These are phyloP conservation scores for Phortica magna DNA, from an alignment of 2,888 invertebrate genomes.

Conservation along the genomic window DNA sequence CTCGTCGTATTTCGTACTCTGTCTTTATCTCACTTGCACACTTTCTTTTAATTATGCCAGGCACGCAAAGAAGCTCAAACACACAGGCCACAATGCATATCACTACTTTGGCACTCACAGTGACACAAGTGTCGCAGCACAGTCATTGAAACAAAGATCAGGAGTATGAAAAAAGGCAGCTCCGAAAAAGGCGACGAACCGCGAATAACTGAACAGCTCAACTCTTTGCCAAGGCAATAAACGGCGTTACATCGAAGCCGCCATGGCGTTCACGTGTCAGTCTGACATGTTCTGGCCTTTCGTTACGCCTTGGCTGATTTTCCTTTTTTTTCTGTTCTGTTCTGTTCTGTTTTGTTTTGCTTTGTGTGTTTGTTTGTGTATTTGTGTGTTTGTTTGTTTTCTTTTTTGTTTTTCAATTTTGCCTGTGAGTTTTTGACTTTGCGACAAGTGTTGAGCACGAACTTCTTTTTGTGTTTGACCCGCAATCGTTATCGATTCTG, in stretches of 20 bases:
- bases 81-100: not conserved
- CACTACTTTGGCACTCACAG: not conserved
- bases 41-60: conserved; percentile 3
- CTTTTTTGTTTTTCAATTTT: not conserved
- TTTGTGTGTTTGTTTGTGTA: not conserved
- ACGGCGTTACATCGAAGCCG: not conserved
- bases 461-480: not conserved
- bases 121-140: not conserved
- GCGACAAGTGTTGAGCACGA: not conserved
- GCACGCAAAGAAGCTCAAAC: not conserved
- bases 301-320: not conserved
- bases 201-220: conserved; percentile 5
- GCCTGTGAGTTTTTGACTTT: not conserved
- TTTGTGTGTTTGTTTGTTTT: not conserved
- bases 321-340: not conserved
- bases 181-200: conserved; percentile 6
- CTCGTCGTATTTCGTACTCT: no score
- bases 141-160: not conserved
- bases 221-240: not conserved
- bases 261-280: not conserved
- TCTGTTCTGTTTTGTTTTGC: not conserved
- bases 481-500: not conserved
- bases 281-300: not conserved
- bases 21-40: not conserved
- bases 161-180: not conserved